phyloP scores from a whole-genome alignment of 2,888 invertebrate species.

The Orthosia gracilis region DNA sequence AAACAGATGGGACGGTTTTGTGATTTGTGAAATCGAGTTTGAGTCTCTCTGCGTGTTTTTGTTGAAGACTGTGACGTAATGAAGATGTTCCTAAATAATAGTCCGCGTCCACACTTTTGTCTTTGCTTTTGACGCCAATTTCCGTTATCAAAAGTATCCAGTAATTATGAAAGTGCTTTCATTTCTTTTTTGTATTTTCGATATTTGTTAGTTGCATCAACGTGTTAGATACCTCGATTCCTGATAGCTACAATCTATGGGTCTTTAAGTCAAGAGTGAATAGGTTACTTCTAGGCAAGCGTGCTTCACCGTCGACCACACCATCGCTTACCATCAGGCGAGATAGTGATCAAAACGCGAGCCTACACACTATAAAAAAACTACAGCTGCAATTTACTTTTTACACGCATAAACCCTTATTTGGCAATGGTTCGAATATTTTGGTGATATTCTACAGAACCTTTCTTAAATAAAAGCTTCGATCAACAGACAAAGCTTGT shows the following conservation, averaged over 20 bases:
- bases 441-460: neutral
- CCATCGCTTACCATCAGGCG: too few species aligned
- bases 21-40: conserved; percentile 67
- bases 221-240: neutral
- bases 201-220: neutral
- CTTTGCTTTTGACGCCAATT: neutral
- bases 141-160: neutral
- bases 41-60: conserved; percentile 60
- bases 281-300: too few species aligned
- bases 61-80: conserved; percentile 53
- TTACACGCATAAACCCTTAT: too few species aligned
- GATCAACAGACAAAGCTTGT: neutral
- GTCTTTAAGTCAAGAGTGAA: too few species aligned
- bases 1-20: conserved; percentile 69
- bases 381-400: too few species aligned
- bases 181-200: neutral
- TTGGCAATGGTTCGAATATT: neutral
- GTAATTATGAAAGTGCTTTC: neutral
- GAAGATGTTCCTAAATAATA: conserved; percentile 29
- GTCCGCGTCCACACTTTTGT: conserved; percentile 15
- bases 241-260: too few species aligned
- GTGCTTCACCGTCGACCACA: too few species aligned
- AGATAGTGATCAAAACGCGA: too few species aligned
- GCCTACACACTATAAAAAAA: too few species aligned
- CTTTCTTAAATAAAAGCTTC: neutral